Conservation (phyloP, 2,888 invertebrate genomes). For the Philhelius pedissequus region DNA sequence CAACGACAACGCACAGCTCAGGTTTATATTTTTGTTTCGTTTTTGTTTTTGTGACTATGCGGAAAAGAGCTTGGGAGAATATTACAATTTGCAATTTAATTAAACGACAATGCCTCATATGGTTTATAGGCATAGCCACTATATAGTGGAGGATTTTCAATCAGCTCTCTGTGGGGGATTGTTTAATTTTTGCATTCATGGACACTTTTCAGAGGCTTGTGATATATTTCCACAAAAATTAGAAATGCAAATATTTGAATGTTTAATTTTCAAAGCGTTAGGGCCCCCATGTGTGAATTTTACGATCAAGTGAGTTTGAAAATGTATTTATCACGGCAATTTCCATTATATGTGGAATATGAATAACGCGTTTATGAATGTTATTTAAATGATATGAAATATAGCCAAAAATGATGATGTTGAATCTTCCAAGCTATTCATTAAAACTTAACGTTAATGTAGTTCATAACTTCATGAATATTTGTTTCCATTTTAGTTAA, state of each 20-base stretch:
- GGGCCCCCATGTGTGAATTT: neutral
- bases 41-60: neutral
- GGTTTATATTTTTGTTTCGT: neutral
- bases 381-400: too few species aligned
- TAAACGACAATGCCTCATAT: slow-evolving; percentile 23
- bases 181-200: neutral
- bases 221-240: neutral
- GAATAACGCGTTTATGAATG: too few species aligned
- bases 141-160: neutral
- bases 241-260: neutral
- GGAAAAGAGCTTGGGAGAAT: neutral
- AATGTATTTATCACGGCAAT: neutral
- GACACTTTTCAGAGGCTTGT: neutral
- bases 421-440: too few species aligned
- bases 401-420: too few species aligned
- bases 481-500: too few species aligned
- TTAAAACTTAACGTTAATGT: too few species aligned
- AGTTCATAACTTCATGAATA: too few species aligned
- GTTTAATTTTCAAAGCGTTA: neutral
- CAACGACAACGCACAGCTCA: neutral
- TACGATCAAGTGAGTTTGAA: neutral
- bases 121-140: neutral
- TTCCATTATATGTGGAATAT: neutral
- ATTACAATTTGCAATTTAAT: slow-evolving; percentile 9
- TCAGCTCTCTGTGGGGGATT: neutral